Conservation (phyloP, 2,888 invertebrate genomes). For the Phorcus lineatus region DNA sequence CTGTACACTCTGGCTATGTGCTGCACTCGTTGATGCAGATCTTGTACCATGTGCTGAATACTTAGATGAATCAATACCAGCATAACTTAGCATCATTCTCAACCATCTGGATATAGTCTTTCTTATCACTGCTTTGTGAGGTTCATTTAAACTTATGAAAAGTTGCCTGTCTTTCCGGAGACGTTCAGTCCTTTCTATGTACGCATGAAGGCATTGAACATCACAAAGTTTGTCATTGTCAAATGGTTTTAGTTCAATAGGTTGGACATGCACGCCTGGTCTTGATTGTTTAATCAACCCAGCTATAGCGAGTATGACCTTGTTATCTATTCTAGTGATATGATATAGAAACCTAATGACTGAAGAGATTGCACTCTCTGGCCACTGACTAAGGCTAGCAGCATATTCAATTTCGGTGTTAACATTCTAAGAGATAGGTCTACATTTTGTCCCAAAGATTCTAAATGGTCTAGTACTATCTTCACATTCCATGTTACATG, state of each 20-base stretch:
- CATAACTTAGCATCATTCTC: too few relatives aligned
- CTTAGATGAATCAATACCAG: too few relatives aligned
- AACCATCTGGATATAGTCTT: too few relatives aligned
- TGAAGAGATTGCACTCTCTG: background rate
- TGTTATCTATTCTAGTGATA: background rate
- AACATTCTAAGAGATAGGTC: conserved; percentile 16
- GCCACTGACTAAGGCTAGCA: background rate
- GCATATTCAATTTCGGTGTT: conserved; percentile 1
- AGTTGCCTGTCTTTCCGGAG: background rate
- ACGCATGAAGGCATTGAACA: background rate
- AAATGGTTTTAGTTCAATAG: background rate
- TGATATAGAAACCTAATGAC: background rate
- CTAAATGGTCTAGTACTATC: background rate
- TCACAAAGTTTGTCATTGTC: background rate
- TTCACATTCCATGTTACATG: conserved; percentile 15
- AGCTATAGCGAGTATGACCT: background rate
- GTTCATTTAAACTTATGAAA: background rate
- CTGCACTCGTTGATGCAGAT: too few relatives aligned
- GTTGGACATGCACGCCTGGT: too few relatives aligned
- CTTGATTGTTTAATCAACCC: background rate
- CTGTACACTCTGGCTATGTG: too few relatives aligned
- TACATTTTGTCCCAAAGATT: background rate
- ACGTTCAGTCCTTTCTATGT: background rate
- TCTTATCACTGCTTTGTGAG: too few relatives aligned
- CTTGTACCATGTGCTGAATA: too few relatives aligned